These are phyloP conservation scores for Psephotus haematonotus DNA, from an alignment of 2,113 vertebrate species.

Conservation along the genomic window DNA sequence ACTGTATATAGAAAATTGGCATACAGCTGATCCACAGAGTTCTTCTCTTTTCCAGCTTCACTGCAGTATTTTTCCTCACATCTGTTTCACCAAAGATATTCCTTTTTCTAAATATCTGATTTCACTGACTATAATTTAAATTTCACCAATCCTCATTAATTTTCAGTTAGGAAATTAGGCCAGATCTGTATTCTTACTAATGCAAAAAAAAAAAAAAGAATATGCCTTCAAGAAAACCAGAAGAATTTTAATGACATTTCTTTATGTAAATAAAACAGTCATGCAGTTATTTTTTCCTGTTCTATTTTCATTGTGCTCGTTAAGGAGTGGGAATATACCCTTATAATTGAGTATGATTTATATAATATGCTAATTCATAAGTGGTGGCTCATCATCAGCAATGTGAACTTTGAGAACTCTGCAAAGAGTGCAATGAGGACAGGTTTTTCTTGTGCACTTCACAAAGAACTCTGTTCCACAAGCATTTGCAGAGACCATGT, in stretches of 20 bases:
- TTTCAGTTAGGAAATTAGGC: constrained; percentile 66
- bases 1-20: neutral
- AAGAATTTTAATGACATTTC: constrained; percentile 70
- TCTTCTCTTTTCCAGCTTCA: constrained; percentile 2
- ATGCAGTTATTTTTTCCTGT: constrained; percentile 54
- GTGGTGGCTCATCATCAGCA: constrained; percentile 13
- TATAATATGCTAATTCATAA: constrained; percentile 66
- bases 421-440: constrained; percentile 1
- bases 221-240: constrained; percentile 65
- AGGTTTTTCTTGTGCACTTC: neutral
- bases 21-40: neutral
- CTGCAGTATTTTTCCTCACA: constrained; percentile 34
- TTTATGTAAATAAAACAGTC: constrained; percentile 69
- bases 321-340: constrained; percentile 61
- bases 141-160: constrained; percentile 64
- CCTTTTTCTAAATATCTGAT: constrained; percentile 36
- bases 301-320: constrained; percentile 64
- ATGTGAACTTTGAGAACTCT: constrained; percentile 58
- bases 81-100: neutral
- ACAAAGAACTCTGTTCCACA: neutral
- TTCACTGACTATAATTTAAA: constrained; percentile 60
- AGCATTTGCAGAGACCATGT: neutral
- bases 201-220: constrained; percentile 46
- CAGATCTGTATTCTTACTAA: constrained; percentile 61
- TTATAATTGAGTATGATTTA: constrained; percentile 47